Percentiles rank a stretch among this genome's conserved stretches.
Conservation (phyloP, 2,888 invertebrate species). For the Eristalinus sepulchralis region DNA sequence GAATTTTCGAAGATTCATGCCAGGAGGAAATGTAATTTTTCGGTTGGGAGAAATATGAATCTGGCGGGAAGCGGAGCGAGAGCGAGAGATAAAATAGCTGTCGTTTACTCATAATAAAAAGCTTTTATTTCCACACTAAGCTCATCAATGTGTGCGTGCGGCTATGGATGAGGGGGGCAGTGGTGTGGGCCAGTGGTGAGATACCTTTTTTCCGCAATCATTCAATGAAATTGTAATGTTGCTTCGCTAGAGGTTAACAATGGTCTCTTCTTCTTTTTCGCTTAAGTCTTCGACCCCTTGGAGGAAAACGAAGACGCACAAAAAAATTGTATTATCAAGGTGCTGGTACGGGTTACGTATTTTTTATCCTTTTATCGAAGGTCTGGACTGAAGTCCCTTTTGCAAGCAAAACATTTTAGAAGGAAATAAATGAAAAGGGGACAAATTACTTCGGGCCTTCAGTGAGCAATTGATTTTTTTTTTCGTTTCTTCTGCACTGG, state of each 20-base stretch:
- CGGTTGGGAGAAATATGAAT: constrained; percentile 6
- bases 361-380: constrained; percentile 20
- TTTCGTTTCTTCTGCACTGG: not conserved
- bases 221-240: constrained; percentile 31
- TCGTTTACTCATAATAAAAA: constrained; percentile 28
- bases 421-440: not conserved
- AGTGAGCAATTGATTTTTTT: constrained; percentile 6
- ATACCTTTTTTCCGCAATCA: constrained; percentile 30
- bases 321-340: constrained; percentile 1
- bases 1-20: not conserved
- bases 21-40: not conserved
- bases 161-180: not conserved
- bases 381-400: constrained; percentile 8
- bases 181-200: not conserved
- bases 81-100: constrained; percentile 7
- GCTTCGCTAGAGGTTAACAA: constrained; percentile 38
- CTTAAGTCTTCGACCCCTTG: not conserved
- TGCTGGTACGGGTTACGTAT: constrained; percentile 14
- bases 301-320: too few species aligned
- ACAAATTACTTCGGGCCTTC: constrained; percentile 13
- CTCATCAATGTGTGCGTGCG: not conserved
- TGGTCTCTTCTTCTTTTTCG: constrained; percentile 8
- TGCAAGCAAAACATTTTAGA: not conserved
- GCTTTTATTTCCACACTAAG: constrained; percentile 15
- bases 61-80: not conserved